These are phyloP conservation scores for Sebastes flavidus DNA, from an alignment of 2,797 vertebrate genomes.

Conservation along the genomic window DNA sequence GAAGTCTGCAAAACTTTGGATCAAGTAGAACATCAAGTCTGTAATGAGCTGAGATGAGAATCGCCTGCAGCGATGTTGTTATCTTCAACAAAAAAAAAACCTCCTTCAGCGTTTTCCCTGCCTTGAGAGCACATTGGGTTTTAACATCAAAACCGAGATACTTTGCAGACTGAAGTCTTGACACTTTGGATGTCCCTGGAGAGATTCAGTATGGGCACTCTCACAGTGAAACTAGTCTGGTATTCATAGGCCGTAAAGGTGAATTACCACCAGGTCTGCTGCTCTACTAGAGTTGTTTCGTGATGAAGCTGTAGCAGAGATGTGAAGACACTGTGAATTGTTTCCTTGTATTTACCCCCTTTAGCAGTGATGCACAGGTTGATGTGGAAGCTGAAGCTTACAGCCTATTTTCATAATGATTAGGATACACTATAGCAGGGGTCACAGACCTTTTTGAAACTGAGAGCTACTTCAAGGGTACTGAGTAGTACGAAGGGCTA, in stretches of 20 bases:
- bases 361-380: no score
- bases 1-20: not conserved
- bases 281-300: not conserved
- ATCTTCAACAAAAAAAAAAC: not conserved
- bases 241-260: not conserved
- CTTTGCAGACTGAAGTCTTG: not conserved
- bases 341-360: no score
- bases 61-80: not conserved
- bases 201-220: not conserved
- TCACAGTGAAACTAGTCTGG: not conserved
- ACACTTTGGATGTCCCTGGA: not conserved
- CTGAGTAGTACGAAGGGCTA: not conserved
- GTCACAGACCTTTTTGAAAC: not conserved
- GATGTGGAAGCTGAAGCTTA: no score
- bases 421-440: not conserved
- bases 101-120: not conserved
- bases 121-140: not conserved
- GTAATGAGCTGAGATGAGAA: not conserved
- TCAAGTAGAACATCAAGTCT: not conserved
- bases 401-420: not conserved
- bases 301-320: not conserved
- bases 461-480: not conserved
- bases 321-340: no score
- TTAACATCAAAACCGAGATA: not conserved
- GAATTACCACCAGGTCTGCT: not conserved